phyloP scores from a whole-genome alignment of 2,113 vertebrate genomes.

The Hippocampus guttulatus region DNA sequence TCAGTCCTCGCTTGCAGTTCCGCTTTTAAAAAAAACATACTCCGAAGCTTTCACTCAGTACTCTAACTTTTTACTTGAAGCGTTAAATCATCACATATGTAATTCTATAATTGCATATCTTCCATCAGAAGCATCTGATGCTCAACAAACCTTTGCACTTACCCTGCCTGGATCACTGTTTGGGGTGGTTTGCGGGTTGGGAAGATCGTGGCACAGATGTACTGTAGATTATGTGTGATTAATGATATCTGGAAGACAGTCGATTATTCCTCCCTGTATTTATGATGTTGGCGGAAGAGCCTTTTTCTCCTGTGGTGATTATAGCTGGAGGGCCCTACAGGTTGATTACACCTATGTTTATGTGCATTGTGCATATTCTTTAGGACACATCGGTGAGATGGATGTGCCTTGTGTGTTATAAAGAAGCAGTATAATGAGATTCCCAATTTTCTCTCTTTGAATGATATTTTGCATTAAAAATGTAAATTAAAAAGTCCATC shows the following conservation, averaged over 20 bases:
- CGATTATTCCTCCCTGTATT: constrained; percentile 53
- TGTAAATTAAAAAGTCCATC: constrained; percentile 70
- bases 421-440: constrained; percentile 69
- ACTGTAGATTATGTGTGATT: constrained; percentile 48
- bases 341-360: constrained; percentile 38
- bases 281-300: constrained; percentile 47
- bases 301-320: constrained; percentile 46
- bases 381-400: constrained; percentile 47
- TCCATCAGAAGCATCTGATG: not conserved
- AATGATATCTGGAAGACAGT: constrained; percentile 51
- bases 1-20: not conserved
- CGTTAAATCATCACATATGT: constrained; percentile 1
- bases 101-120: constrained; percentile 4
- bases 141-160: constrained; percentile 21
- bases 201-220: not conserved
- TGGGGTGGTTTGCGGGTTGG: not conserved
- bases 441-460: constrained; percentile 69
- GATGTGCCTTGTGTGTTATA: constrained; percentile 64
- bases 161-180: constrained; percentile 12
- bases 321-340: constrained; percentile 45
- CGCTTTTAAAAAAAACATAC: no score
- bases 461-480: constrained; percentile 76
- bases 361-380: constrained; percentile 37
- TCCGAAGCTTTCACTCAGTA: not conserved
- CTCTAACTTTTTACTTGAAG: not conserved